Conservation (phyloP, 2,888 invertebrate species). For the Masnerella sp. region DNA sequence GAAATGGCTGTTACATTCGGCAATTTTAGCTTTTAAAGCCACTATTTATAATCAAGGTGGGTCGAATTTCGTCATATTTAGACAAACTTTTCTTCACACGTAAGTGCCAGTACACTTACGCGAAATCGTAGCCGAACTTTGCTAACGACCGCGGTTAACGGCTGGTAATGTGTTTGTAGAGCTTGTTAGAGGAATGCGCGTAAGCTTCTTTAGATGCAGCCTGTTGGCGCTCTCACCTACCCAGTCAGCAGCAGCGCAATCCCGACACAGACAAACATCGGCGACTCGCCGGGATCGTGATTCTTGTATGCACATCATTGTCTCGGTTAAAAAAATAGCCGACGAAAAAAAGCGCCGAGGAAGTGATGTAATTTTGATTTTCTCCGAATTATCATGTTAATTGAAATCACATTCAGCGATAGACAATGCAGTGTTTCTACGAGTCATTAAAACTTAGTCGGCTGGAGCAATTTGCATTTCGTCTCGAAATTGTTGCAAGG, state of each 20-base stretch:
- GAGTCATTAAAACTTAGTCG: constrained; percentile 38
- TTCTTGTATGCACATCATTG: constrained; percentile 47
- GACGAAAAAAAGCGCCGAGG: constrained; percentile 24
- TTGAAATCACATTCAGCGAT: constrained; percentile 27
- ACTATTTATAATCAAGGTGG: too few species aligned
- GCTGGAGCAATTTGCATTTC: constrained; percentile 13
- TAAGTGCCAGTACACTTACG: constrained; percentile 13
- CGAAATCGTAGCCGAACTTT: constrained; percentile 31
- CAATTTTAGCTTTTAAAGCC: too few species aligned
- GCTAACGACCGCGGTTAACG: constrained; percentile 33
- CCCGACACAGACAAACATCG: constrained; percentile 40
- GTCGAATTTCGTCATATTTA: too few species aligned
- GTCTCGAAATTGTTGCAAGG: constrained; percentile 18
- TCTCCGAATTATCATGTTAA: constrained; percentile 38
- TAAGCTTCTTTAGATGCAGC: constrained; percentile 48
- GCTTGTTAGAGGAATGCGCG: constrained; percentile 46
- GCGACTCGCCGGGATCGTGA: constrained; percentile 36
- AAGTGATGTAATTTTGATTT: constrained; percentile 40
- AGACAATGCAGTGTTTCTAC: constrained; percentile 25
- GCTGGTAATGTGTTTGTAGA: constrained; percentile 31
- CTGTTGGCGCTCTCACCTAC: constrained; percentile 43
- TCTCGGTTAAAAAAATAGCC: constrained; percentile 17
- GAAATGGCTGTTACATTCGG: too few species aligned
- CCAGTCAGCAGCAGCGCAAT: constrained; percentile 11
- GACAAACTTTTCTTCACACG: too few species aligned